phyloP scores from a whole-genome alignment of 1,140 invertebrate genomes.

The Armadillidium nasatum region DNA sequence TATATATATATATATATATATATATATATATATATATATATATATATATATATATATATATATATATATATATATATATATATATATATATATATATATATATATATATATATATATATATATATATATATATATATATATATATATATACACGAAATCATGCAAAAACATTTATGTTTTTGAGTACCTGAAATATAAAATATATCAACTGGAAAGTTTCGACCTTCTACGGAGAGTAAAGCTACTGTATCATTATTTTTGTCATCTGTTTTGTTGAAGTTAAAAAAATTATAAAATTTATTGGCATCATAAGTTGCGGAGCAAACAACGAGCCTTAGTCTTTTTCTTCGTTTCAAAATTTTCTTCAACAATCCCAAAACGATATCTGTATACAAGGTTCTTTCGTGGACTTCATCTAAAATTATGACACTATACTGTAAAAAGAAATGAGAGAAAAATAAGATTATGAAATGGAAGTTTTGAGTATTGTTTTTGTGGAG shows the following conservation, averaged over 20 bases:
- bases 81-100: not conserved
- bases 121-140: constrained; percentile 17
- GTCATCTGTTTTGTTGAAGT: constrained; percentile 57
- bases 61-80: not conserved
- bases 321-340: constrained; percentile 79
- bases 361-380: constrained; percentile 91
- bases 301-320: constrained; percentile 94
- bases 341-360: constrained; percentile 77
- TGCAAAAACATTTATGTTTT: not conserved
- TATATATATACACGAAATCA: not conserved
- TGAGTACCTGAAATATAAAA: constrained; percentile 60
- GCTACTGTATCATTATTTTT: constrained; percentile 58
- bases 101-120: constrained; percentile 8
- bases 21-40: constrained; percentile 19
- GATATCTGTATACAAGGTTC: constrained; percentile 88
- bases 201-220: constrained; percentile 79
- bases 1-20: constrained; percentile 19
- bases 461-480: too few relatives aligned
- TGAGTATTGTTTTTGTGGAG: too few relatives aligned
- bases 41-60: constrained; percentile 11
- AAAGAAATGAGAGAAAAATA: not conserved
- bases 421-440: constrained; percentile 80
- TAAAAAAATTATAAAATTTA: constrained; percentile 81
- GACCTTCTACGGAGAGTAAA: constrained; percentile 82
- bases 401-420: constrained; percentile 94